Percentiles rank a stretch among this genome's conserved stretches.
phyloP scores from a whole-genome alignment of 2,888 invertebrate species.

The Trachelus troglodyta region DNA sequence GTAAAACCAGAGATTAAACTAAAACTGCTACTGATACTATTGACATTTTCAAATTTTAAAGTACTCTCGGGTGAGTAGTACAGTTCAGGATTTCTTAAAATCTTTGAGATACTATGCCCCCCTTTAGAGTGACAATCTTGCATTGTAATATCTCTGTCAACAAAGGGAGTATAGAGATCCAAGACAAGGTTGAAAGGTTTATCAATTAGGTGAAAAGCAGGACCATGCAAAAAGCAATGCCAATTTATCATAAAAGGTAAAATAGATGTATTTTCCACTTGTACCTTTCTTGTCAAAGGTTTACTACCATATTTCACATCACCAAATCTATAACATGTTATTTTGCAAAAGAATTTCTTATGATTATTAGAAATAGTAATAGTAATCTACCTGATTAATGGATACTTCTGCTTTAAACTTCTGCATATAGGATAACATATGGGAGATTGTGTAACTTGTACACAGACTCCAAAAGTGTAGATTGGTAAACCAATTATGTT shows the following conservation, averaged over 20 bases:
- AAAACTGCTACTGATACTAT: background rate
- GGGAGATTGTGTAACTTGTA: slow-evolving; percentile 62
- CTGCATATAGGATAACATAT: slow-evolving; percentile 60
- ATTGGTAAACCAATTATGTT: slow-evolving; percentile 58
- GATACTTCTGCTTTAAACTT: slow-evolving; percentile 46
- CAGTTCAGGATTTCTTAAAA: background rate
- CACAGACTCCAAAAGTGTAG: slow-evolving; percentile 57
- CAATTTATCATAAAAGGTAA: slow-evolving; percentile 52
- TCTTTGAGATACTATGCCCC: background rate
- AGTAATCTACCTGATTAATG: slow-evolving; percentile 50
- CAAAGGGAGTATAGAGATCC: slow-evolving; percentile 38
- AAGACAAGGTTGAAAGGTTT: slow-evolving; percentile 45
- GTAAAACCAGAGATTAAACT: background rate
- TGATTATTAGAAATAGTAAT: background rate
- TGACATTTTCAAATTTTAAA: background rate
- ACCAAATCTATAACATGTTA: slow-evolving; percentile 46
- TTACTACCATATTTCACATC: slow-evolving; percentile 30
- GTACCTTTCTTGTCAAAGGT: slow-evolving; percentile 36
- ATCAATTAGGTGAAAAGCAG: background rate
- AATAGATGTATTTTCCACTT: slow-evolving; percentile 49
- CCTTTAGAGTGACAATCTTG: background rate
- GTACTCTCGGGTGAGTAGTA: background rate
- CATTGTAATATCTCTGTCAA: slow-evolving; percentile 6
- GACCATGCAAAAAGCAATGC: slow-evolving; percentile 42
- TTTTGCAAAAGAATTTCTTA: background rate